phyloP scores from a whole-genome alignment of 1,140 invertebrate species.

The Radopholus similis region DNA sequence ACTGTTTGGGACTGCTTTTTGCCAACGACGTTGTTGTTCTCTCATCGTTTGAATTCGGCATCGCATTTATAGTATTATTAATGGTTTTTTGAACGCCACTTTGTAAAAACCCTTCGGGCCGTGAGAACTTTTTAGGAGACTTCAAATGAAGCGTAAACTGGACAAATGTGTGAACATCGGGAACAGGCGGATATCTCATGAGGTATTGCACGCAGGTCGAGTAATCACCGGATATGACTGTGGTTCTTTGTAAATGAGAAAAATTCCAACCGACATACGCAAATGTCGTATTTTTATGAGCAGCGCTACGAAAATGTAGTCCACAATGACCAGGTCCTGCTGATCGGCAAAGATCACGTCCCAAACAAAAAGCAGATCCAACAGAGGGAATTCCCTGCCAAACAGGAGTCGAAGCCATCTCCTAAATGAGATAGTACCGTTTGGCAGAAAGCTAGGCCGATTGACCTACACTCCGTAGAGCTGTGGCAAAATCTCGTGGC shows the following conservation, averaged over 20 bases:
- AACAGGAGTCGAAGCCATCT: constrained; percentile 76
- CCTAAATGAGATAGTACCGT: constrained; percentile 61
- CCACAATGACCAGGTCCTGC: constrained; percentile 70
- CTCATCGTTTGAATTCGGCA: background rate
- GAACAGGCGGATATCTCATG: constrained; percentile 69
- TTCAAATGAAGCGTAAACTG: constrained; percentile 68
- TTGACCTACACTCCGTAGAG: constrained; percentile 75
- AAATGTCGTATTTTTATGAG: constrained; percentile 70
- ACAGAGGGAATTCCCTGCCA: constrained; percentile 74
- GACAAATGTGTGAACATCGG: constrained; percentile 69
- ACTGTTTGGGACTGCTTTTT: background rate
- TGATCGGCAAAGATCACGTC: constrained; percentile 75
- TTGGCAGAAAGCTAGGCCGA: background rate
- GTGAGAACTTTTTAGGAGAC: constrained; percentile 61
- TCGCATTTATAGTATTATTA: constrained; percentile 25
- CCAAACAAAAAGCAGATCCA: constrained; percentile 73
- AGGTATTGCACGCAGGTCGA: constrained; percentile 67
- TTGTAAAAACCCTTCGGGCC: background rate
- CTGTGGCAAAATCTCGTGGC: constrained; percentile 73
- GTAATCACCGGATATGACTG: constrained; percentile 69
- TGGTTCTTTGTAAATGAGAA: background rate
- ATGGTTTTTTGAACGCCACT: background rate
- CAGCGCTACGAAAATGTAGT: constrained; percentile 75
- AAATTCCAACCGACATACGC: constrained; percentile 65
- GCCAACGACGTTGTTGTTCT: background rate